Base-by-base conservation (phyloP, 2,888 invertebrate genomes). In the Osmoderma eremita region DNA sequence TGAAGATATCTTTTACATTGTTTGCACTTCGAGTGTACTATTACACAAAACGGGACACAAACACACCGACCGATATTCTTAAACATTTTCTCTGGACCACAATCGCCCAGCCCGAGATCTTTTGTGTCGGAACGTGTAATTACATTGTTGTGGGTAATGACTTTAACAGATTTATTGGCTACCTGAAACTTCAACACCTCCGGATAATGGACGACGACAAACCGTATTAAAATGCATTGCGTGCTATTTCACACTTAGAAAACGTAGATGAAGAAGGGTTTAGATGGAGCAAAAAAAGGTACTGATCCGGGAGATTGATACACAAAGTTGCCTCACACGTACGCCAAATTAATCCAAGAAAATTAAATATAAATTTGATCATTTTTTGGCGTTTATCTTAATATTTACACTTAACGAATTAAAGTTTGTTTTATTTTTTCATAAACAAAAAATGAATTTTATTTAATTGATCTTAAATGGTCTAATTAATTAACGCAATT, bases 71-170 rank as follows among this genome's bases (percentile, higher is more conserved):
- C n/a, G 53, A 38, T 17, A 61, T 61, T 30, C 58, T 45, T 20
- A 24, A 58, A 58, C 58, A 24, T 45, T 45, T 45, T 30, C 58
- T 45, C 17, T 17, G 41, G 41, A 45, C 58, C 58, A 24, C 45
- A 61, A 48, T 30, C 22, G 42, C 36, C 10, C 3, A 30, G 58
- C 5, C 13, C 24, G 12, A 48, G 20, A 76, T 76, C 78, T 73
- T 74, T 78, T 78, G 76, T 78, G 56, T 54, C 56, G 70, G 72
- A 71, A 68, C 74, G 75, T 77, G 78, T 78, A 78, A 77, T 78
- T 73, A 75, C 75, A 77, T 76, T 78, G 64, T 64, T 45, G 65
- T 49, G 65, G 48, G 15, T 58, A 65, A 65, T 65, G 58, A 65
- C 65, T 65, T 58, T 53, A 56, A 56, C 39, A 41, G 56, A 56